Evolutionary conservation across 2,113 vertebrate genomes (phyloP), one percentile per base, ranked within the genome.

Genomic region (Lota lota): DNA sequence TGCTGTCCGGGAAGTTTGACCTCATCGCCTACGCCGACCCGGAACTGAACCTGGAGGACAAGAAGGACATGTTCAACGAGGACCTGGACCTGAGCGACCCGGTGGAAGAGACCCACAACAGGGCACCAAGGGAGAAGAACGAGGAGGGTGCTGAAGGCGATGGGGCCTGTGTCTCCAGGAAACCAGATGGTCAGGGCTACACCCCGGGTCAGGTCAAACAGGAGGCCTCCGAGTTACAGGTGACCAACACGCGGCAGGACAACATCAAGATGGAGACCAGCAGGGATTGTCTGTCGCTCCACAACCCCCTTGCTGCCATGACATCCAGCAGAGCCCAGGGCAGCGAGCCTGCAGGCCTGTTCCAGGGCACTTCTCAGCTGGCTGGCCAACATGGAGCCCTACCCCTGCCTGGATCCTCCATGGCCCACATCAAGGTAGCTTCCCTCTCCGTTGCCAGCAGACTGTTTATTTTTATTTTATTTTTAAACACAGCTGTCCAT

Each of bases 1-100:
- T 99, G 22, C 89, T 92, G 77, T 95, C 95, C 0, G 97, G 95
- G 24, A 96, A 99, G 68, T 99, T 99, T 71, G 97, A 99, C 83
- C 93, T 99, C 19, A 96, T 99, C 61, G 97, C 97, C 0, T 99
- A 99, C 61, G 95, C 97, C 4, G 97, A 99, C 77, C 97, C 97
- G 0, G 97, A 97, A 67, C 94, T 97, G 64, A 94, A 99, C 70
- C 83, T 97, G 10, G 96, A 93, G 19, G 97, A 98, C 89, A 99
- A 98, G 85, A 99, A 97, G 74, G 94, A 96, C 79, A 94, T 98
- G 95, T 98, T 99, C 77, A 97, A 93, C 5, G 97, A 96, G 79
- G 96, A 98, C 61, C 86, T 99, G 53, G 97, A 98, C 70, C 93
- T 99, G 2, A 91, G 50, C 53, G 97, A 97, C 57, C 84, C 93